A percentile compares a stretch with the other conserved stretches of the same genome.
These are phyloP conservation scores for Drosophila kambysellisi DNA, from an alignment of 2,888 invertebrate species.

Conservation along the genomic window DNA sequence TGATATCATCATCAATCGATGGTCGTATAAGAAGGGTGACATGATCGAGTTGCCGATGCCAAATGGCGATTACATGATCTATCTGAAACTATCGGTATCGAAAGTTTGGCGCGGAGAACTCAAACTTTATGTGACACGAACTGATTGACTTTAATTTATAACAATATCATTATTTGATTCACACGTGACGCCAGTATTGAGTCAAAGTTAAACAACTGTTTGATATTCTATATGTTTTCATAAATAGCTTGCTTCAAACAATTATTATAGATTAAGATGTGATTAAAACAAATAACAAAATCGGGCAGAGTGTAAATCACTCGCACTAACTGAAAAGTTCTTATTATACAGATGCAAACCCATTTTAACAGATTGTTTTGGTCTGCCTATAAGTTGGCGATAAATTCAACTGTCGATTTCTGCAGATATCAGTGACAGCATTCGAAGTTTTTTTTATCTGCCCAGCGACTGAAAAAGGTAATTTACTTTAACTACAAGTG, in stretches of 20 bases:
- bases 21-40: conserved; percentile 18
- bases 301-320: too few relatives aligned
- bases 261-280: not conserved
- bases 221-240: too few relatives aligned
- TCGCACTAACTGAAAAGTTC: too few relatives aligned
- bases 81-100: conserved; percentile 4
- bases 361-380: too few relatives aligned
- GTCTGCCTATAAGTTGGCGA: too few relatives aligned
- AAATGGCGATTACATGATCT: conserved; percentile 46
- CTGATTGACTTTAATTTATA: conserved; percentile 12
- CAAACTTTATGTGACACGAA: conserved; percentile 27
- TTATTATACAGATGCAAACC: not conserved
- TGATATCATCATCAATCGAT: conserved; percentile 26
- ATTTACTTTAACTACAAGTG: not conserved
- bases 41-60: conserved; percentile 41
- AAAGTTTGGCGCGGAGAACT: conserved; percentile 21
- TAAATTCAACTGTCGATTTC: conserved; percentile 33
- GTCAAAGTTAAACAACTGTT: not conserved
- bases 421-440: conserved; percentile 9
- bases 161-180: not conserved
- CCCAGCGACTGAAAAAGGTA: not conserved
- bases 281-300: not conserved
- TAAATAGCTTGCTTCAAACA: not conserved
- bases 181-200: too few relatives aligned
- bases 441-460: not conserved